Base-by-base conservation (phyloP, 2,888 invertebrate species). In the Linnaemya tessellans region DNA sequence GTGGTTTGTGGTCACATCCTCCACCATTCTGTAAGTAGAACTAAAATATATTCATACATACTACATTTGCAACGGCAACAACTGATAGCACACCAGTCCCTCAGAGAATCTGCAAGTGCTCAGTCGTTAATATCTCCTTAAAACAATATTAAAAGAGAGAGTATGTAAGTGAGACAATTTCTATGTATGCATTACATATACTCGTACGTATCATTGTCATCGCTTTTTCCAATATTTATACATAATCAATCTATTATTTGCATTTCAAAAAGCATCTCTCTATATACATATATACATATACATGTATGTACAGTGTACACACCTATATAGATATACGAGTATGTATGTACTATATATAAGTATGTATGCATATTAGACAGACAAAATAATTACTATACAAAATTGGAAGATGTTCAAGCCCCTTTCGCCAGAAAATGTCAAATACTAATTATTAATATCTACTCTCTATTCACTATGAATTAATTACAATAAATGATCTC, bases 1-100 rank as follows among this genome's bases (percentile, higher is more conserved):
- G 95, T 84, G 97, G 97, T 64, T 96, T 95, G 90, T 97, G 97
- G 97, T 97, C 97, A 1, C 96, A 97, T 91, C 96, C 96, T 25
- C 95, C 97, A 13, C 97, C 97, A 65, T 95, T 96, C 91, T 97
- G 97, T 94, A 92, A 92, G 93, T 92, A 90, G 88, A 83, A 85
- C 68, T 80, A 75, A 83, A 62, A 77, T 73, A 79, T 74, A 74
- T 84, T 70, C 60, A 60, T 70, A 78, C 68, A 74, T 74, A 77
- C 41, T 46, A 79, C 62, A 71, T 68, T 56, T 70, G 54, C 80
- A 80, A 74, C 60, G 49, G 73, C 74, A 74, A 74, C 74, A 67
- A 80, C 80, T 67, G 80, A 30, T 74, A 67, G 80, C 80, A 65
- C 80, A 60, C 73, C 58, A 80, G 67, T 74, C 80, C 73, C 65